A percentile compares a stretch with the other conserved stretches of the same genome.
Conservation (phyloP, 2,888 invertebrate genomes). For the Cosmia trapezina region DNA sequence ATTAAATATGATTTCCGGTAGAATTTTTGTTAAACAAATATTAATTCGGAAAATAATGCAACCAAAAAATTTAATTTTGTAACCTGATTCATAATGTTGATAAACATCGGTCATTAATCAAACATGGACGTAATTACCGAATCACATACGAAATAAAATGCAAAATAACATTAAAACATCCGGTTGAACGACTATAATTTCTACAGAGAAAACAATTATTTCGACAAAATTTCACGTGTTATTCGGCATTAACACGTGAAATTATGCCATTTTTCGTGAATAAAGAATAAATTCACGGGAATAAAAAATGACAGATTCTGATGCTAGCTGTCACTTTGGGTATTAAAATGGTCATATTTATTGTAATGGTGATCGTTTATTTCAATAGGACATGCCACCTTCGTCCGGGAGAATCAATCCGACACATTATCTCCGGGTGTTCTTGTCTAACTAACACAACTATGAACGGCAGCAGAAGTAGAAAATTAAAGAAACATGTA, state of each 20-base stretch:
- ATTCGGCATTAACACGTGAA: too few relatives aligned
- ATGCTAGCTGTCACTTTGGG: not conserved
- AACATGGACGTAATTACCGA: conserved; percentile 5
- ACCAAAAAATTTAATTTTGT: not conserved
- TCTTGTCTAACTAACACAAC: too few relatives aligned
- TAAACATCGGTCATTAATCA: conserved; percentile 7
- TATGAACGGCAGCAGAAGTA: too few relatives aligned
- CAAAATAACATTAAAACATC: not conserved
- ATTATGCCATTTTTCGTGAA: conserved; percentile 11
- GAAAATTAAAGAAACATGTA: too few relatives aligned
- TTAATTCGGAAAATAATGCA: not conserved
- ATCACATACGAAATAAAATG: not conserved
- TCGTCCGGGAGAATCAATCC: too few relatives aligned
- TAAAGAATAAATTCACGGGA: not conserved
- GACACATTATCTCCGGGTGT: too few relatives aligned
- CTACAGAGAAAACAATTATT: not conserved
- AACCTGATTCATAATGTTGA: not conserved
- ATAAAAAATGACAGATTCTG: not conserved
- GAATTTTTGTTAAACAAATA: not conserved
- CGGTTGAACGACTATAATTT: not conserved
- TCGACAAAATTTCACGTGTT: too few relatives aligned
- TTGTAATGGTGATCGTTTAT: not conserved
- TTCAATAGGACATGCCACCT: too few relatives aligned
- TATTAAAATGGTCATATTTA: not conserved
- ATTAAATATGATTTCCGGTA: not conserved